Base-by-base conservation (phyloP, 2,888 invertebrate species). In the Rhodophaea formosa region DNA sequence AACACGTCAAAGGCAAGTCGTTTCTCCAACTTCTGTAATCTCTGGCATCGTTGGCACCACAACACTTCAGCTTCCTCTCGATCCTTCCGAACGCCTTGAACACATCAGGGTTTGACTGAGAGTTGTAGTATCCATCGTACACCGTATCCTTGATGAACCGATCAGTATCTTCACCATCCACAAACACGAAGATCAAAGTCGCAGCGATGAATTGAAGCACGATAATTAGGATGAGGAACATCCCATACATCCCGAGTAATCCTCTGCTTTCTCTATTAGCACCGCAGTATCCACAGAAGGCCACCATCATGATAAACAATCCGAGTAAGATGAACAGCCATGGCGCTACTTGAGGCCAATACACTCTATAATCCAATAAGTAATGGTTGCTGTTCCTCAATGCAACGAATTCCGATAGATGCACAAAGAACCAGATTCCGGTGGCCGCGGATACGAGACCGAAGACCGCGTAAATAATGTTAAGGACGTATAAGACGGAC, bases 391-490 rank as follows among this genome's bases (percentile, higher is more conserved):
- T 86, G 66, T 91, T 91, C 67, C 91, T 77, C 61, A 91, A 62
- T 15, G 78, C 71, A 51, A 90, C 89, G 65, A 91, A 89, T 68
- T 91, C 90, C 3, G 82, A 74, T 8, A 91, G 67, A 58, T 91
- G 89, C 68, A 90, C 90, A 74, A 90, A 91, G 79, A 91, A 91
- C 90, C 90, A 91, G 53, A 90, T 88, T 2, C 89, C 89, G 1
- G 86, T 85, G 12, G 89, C 88, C 1, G 88, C 87, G 32, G 88
- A 86, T 57, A 84, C 79, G 29, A 91, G 69, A 7, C 90, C 90
- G 70, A 90, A 89, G 59, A 91, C 75, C 29, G 88, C 90, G 77
- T 85, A 91, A 30, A 90, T 70, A 35, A 90, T 76, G 69, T 90
- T 91, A 67, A 90, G 70, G 57, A 88, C 76, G 68, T 89, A 89